Conservation (phyloP, 2,888 invertebrate genomes). For the Diadegma fenestrale region DNA sequence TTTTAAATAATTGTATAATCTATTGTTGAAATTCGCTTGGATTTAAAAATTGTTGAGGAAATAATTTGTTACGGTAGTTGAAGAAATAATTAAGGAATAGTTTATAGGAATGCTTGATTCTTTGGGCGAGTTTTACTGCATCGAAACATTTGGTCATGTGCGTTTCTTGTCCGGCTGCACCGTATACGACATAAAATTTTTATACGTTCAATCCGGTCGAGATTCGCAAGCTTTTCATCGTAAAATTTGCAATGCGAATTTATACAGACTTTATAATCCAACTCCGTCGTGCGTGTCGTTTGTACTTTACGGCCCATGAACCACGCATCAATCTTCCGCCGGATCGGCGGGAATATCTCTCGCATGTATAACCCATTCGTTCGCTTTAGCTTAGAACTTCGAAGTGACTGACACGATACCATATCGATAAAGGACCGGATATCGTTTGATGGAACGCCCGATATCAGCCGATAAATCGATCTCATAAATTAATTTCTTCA, state of each 20-base stretch:
- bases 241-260: slow-evolving; percentile 38
- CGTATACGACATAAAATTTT: slow-evolving; percentile 37
- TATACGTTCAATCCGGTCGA: slow-evolving; percentile 23
- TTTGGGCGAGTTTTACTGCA: slow-evolving; percentile 25
- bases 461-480: background rate
- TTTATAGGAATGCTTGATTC: background rate
- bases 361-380: slow-evolving; percentile 24
- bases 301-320: slow-evolving; percentile 49
- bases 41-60: background rate
- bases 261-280: slow-evolving; percentile 48
- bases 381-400: slow-evolving; percentile 2
- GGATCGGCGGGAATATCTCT: slow-evolving; percentile 24
- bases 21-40: background rate
- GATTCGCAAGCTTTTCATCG: slow-evolving; percentile 36
- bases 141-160: slow-evolving; percentile 39
- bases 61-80: background rate
- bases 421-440: slow-evolving; percentile 16
- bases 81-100: background rate
- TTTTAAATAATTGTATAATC: background rate
- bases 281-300: slow-evolving; percentile 50
- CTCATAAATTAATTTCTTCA: slow-evolving; percentile 2
- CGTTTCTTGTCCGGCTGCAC: slow-evolving; percentile 20
- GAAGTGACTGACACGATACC: slow-evolving; percentile 12
- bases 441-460: slow-evolving; percentile 9
- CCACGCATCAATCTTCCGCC: slow-evolving; percentile 42